phyloP scores from a whole-genome alignment of 1,140 invertebrate genomes.

The Magallana gigas region DNA sequence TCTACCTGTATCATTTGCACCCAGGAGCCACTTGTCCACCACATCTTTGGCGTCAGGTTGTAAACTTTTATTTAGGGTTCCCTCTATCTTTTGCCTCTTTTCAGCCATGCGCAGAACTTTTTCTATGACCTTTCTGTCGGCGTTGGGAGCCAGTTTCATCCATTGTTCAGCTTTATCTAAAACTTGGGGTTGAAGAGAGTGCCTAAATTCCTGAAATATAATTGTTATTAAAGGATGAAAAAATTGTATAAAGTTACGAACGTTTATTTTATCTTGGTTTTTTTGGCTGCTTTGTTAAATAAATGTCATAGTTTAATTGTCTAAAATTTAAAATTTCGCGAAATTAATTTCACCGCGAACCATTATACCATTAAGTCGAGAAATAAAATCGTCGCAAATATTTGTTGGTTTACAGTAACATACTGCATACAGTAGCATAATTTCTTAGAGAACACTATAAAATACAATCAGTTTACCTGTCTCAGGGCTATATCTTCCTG shows the following conservation, averaged over 20 bases:
- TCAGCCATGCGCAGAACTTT: slow-evolving; percentile 61
- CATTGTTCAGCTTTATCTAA: slow-evolving; percentile 55
- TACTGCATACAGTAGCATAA: no score
- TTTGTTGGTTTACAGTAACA: no score
- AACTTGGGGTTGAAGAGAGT: slow-evolving; percentile 49
- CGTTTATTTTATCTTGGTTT: no score
- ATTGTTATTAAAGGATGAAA: neutral
- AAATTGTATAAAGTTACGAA: no score
- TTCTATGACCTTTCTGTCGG: slow-evolving; percentile 65
- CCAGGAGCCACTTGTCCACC: slow-evolving; percentile 66
- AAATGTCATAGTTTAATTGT: no score
- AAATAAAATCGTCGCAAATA: no score
- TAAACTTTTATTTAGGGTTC: slow-evolving; percentile 53
- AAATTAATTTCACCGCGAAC: no score
- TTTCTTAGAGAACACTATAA: no score
- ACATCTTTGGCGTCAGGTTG: slow-evolving; percentile 62
- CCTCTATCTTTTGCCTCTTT: slow-evolving; percentile 55
- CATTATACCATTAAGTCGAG: no score
- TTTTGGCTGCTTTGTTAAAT: no score
- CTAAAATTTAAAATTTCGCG: no score
- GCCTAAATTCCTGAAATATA: slow-evolving; percentile 43
- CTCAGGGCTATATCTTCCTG: neutral
- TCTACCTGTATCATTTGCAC: slow-evolving; percentile 64
- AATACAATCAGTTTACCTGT: neutral
- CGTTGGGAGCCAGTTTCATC: slow-evolving; percentile 56